phyloP scores from a whole-genome alignment of 1,140 invertebrate genomes.

The Tetramorium alpestre region DNA sequence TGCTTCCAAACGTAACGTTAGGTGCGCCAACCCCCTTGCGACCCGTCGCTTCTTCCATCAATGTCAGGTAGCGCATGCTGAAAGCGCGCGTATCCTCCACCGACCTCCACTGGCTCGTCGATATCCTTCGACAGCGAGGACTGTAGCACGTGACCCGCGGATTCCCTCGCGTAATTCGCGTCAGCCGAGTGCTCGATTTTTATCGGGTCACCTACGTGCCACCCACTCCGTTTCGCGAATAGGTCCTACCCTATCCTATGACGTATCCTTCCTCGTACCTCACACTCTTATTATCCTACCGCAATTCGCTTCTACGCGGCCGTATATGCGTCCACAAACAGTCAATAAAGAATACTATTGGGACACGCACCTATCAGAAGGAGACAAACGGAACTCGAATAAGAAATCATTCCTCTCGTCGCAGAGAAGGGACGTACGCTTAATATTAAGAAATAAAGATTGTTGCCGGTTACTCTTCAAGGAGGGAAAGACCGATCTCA shows the following conservation, averaged over 20 bases:
- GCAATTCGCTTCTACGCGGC: neutral
- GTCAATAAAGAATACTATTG: slow-evolving; percentile 34
- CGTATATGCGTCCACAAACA: slow-evolving; percentile 22
- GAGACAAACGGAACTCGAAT: neutral
- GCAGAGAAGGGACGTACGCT: neutral
- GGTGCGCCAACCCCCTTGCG: slow-evolving; percentile 7
- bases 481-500: slow-evolving; percentile 1
- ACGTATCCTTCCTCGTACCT: slow-evolving; percentile 37
- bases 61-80: slow-evolving; percentile 2
- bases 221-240: slow-evolving; percentile 25
- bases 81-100: neutral
- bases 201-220: slow-evolving; percentile 45
- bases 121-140: slow-evolving; percentile 7
- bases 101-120: neutral
- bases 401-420: neutral
- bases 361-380: slow-evolving; percentile 2
- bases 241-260: slow-evolving; percentile 2
- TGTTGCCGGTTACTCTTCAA: neutral
- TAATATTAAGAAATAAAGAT: neutral
- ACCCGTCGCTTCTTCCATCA: slow-evolving; percentile 33
- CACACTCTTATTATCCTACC: slow-evolving; percentile 13
- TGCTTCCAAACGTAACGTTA: slow-evolving; percentile 51
- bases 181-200: slow-evolving; percentile 26
- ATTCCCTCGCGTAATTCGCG: neutral
- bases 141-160: neutral